Percentiles rank a stretch among this genome's conserved stretches.
These are phyloP conservation scores for Luehdorfia chinensis DNA, from an alignment of 1,140 invertebrate genomes.

Conservation along the genomic window DNA sequence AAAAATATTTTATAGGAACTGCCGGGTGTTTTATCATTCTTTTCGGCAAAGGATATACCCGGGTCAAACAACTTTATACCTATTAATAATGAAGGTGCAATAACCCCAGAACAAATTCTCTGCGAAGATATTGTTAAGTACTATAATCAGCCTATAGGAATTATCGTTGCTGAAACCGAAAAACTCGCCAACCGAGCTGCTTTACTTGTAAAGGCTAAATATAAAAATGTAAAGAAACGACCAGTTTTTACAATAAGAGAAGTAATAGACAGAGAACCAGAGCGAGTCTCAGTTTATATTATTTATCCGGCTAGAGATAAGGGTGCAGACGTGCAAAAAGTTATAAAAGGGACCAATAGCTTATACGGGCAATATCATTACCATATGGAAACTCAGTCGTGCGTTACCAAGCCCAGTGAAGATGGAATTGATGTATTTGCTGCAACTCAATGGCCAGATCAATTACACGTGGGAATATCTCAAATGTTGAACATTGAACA, in stretches of 20 bases:
- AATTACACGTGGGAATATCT: slow-evolving; percentile 79
- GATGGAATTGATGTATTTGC: slow-evolving; percentile 79
- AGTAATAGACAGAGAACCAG: slow-evolving; percentile 73
- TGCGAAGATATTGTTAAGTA: slow-evolving; percentile 76
- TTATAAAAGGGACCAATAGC: slow-evolving; percentile 65
- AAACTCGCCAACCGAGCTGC: slow-evolving; percentile 81
- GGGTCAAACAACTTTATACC: slow-evolving; percentile 80
- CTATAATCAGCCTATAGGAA: slow-evolving; percentile 85
- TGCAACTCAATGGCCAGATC: slow-evolving; percentile 81
- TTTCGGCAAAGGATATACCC: slow-evolving; percentile 86
- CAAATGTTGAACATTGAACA: slow-evolving; percentile 68
- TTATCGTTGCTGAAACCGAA: slow-evolving; percentile 83
- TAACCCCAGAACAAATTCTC: slow-evolving; percentile 79
- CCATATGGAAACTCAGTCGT: slow-evolving; percentile 81
- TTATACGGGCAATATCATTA: slow-evolving; percentile 78
- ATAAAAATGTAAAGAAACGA: slow-evolving; percentile 57
- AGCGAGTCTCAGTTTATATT: slow-evolving; percentile 25
- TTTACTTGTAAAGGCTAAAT: slow-evolving; percentile 82
- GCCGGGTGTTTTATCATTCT: slow-evolving; percentile 84
- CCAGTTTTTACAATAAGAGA: slow-evolving; percentile 80
- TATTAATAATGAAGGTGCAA: slow-evolving; percentile 71
- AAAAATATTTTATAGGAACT: slow-evolving; percentile 70
- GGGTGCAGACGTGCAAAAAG: slow-evolving; percentile 56
- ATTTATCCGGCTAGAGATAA: slow-evolving; percentile 32
- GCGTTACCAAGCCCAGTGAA: slow-evolving; percentile 79